Evolutionary conservation across 2,113 vertebrate species (phyloP).

Genomic region (Damaliscus lunatus): DNA sequence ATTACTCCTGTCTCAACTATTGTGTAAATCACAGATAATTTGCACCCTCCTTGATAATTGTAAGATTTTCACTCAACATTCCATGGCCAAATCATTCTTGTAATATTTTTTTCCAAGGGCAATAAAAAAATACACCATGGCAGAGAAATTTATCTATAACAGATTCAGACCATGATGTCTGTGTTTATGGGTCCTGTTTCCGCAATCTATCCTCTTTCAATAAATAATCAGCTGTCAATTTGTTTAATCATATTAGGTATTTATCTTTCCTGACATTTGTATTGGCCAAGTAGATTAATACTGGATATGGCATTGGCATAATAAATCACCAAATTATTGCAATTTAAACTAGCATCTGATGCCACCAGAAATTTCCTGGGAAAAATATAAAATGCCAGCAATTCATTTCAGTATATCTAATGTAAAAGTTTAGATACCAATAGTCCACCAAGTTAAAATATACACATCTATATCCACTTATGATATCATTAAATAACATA

Average conservation of each 20-base stretch:
- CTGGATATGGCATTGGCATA: background rate
- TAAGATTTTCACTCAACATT: background rate
- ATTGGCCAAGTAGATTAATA: conserved; percentile 31
- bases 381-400: background rate
- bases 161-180: background rate
- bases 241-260: conserved; percentile 45
- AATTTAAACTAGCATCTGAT: conserved; percentile 34
- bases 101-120: background rate
- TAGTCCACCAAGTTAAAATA: background rate
- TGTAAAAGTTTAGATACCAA: background rate
- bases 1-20: background rate
- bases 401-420: background rate
- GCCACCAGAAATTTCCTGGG: background rate
- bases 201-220: background rate
- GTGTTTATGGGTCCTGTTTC: background rate
- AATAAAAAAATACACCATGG: background rate
- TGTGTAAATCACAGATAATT: background rate
- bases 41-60: background rate
- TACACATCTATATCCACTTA: background rate
- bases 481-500: background rate
- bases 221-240: conserved; percentile 45
- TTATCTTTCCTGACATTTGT: conserved; percentile 51
- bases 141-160: background rate
- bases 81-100: background rate
- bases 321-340: conserved; percentile 50